phyloP scores from a whole-genome alignment of 37 sponge, comb jelly and placozoan genomes.

The Mnemiopsis leidyi region DNA sequence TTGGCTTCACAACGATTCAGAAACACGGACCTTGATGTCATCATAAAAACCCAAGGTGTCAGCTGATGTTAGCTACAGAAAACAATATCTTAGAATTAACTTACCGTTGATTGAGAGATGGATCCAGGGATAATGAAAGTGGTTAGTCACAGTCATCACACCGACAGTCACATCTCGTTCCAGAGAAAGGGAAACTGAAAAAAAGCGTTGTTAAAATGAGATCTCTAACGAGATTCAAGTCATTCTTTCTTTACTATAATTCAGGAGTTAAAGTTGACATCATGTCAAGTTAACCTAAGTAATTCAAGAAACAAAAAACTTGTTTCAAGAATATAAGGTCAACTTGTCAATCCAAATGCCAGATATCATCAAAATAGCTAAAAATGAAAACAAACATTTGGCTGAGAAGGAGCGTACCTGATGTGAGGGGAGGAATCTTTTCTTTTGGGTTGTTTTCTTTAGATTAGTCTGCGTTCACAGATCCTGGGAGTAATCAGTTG shows the following conservation, averaged over 20 bases:
- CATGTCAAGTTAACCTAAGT: background rate
- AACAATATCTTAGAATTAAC: no score
- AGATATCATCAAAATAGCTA: slow-evolving; percentile 60
- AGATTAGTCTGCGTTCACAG: no score
- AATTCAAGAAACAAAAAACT: background rate
- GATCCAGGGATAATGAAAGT: background rate
- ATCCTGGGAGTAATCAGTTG: no score
- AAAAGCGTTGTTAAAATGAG: background rate
- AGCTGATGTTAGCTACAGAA: no score
- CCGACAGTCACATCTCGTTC: background rate
- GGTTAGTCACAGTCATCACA: background rate
- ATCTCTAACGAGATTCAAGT: no score
- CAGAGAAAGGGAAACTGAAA: background rate
- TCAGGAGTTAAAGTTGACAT: background rate
- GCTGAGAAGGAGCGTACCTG: no score
- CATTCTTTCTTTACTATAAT: no score
- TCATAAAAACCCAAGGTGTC: no score
- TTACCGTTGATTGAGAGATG: no score
- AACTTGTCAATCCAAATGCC: slow-evolving; percentile 47
- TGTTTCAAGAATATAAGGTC: background rate
- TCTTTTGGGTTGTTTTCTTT: no score
- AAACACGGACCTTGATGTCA: slow-evolving; percentile 65
- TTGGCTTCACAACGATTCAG: slow-evolving; percentile 45
- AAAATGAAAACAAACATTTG: no score
- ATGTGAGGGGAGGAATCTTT: no score